Percentiles rank a stretch among this genome's conserved stretches.
These are phyloP conservation scores for Calidris pygmaea DNA, from an alignment of 2,113 vertebrate genomes.

Conservation along the genomic window DNA sequence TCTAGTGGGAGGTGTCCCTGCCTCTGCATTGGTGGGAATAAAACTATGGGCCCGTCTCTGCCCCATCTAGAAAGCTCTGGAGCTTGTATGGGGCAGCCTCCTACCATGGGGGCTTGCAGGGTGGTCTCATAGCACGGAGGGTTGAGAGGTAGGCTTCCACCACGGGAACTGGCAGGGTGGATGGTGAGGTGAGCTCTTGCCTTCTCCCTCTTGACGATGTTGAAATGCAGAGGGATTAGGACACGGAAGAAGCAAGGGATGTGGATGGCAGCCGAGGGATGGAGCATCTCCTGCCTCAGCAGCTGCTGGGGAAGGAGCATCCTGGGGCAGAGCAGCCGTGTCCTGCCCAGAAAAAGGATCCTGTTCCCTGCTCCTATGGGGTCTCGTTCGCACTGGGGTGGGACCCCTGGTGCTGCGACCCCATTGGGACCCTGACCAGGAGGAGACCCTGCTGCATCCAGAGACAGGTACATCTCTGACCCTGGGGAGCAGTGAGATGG, in stretches of 20 bases:
- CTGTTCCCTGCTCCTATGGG: rapidly evolving
- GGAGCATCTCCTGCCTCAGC: not conserved
- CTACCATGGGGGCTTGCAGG: not conserved
- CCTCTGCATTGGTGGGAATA: not conserved
- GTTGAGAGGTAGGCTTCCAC: not conserved
- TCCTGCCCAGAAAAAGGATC: not conserved
- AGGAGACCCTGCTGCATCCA: not conserved
- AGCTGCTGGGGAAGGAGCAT: not conserved
- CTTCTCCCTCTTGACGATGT: not conserved
- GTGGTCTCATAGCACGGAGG: not conserved
- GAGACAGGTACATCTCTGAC: not conserved
- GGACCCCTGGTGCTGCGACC: not conserved
- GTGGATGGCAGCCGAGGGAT: not conserved
- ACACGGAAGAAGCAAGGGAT: rapidly evolving
- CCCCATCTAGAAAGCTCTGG: not conserved
- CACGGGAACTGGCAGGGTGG: not conserved
- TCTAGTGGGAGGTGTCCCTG: not conserved
- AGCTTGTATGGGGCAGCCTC: not conserved
- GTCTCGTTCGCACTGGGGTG: not conserved
- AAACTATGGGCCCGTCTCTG: not conserved
- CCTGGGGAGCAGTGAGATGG: rapidly evolving
- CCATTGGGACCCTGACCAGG: not conserved
- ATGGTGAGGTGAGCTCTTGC: not conserved
- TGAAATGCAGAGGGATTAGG: not conserved
- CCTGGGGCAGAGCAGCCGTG: not conserved